A percentile compares a stretch with the other conserved stretches of the same genome.
These are phyloP conservation scores for Ceratosolen solmsi DNA, from an alignment of 1,140 invertebrate genomes.

Conservation along the genomic window DNA sequence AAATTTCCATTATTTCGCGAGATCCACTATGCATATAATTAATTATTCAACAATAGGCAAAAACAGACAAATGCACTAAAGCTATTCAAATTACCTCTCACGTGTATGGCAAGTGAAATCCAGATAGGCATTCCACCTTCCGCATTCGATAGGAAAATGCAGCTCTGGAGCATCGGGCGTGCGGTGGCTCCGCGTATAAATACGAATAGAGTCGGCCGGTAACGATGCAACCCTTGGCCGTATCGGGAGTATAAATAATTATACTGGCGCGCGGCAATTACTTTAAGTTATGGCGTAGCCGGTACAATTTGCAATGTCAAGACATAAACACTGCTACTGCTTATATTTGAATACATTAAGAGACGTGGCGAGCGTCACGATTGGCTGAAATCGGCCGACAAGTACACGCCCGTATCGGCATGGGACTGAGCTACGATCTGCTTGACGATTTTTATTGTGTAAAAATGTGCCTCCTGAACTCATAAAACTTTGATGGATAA, in stretches of 20 bases:
- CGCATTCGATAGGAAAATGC: slow-evolving; percentile 46
- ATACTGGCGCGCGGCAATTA: slow-evolving; percentile 72
- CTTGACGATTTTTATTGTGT: slow-evolving; percentile 72
- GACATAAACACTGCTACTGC: slow-evolving; percentile 75
- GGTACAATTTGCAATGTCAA: slow-evolving; percentile 75
- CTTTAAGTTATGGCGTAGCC: slow-evolving; percentile 74
- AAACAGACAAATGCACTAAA: slow-evolving; percentile 42
- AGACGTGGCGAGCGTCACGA: slow-evolving; percentile 60
- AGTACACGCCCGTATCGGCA: slow-evolving; percentile 61
- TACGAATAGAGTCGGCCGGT: slow-evolving; percentile 35
- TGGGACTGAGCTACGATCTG: slow-evolving; percentile 67
- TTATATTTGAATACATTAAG: slow-evolving; percentile 75
- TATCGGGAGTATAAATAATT: slow-evolving; percentile 74
- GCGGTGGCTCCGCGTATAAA: slow-evolving; percentile 19
- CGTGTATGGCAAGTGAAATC: slow-evolving; percentile 38
- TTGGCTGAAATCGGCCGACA: slow-evolving; percentile 45
- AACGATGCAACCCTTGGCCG: slow-evolving; percentile 58
- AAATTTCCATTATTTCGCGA: slow-evolving; percentile 12
- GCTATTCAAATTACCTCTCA: slow-evolving; percentile 39
- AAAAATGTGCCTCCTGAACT: slow-evolving; percentile 51
- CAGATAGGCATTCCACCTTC: slow-evolving; percentile 48
- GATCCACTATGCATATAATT: background rate
- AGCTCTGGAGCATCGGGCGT: background rate
- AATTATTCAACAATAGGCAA: slow-evolving; percentile 41
- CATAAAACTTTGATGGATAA: slow-evolving; percentile 51